These are phyloP conservation scores for Pachydiplax longipennis DNA, from an alignment of 2,888 invertebrate species.

Conservation along the genomic window DNA sequence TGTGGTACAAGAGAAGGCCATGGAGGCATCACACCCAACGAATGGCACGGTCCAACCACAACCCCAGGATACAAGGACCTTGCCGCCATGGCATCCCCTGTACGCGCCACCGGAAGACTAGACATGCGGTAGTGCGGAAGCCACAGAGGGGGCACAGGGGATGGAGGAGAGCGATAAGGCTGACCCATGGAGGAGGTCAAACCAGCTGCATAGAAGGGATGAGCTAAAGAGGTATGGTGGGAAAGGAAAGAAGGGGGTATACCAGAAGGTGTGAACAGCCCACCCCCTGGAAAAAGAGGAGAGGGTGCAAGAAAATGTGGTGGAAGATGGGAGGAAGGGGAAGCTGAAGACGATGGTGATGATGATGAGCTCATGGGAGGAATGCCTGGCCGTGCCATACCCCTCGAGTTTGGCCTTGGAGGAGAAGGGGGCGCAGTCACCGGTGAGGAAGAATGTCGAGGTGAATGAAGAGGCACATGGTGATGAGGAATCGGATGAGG, in stretches of 20 bases:
- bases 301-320: constrained; percentile 46
- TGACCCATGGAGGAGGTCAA: constrained; percentile 46
- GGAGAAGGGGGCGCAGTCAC: constrained; percentile 45
- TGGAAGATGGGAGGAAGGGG: constrained; percentile 21
- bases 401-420: background rate
- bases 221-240: constrained; percentile 47
- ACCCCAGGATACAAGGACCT: constrained; percentile 13
- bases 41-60: constrained; percentile 45
- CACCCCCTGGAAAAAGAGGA: constrained; percentile 5
- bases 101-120: constrained; percentile 49
- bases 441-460: constrained; percentile 49
- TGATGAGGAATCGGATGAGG: constrained; percentile 38
- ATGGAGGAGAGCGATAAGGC: constrained; percentile 49
- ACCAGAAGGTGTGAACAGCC: background rate
- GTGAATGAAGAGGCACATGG: constrained; percentile 55
- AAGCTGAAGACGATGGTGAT: constrained; percentile 5
- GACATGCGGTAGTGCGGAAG: constrained; percentile 49
- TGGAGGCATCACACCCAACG: constrained; percentile 46
- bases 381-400: background rate
- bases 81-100: constrained; percentile 23
- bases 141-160: constrained; percentile 50
- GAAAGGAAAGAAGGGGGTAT: background rate
- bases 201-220: constrained; percentile 48
- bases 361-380: constrained; percentile 8
- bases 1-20: constrained; percentile 59